These are phyloP conservation scores for Chironomus tepperi DNA, from an alignment of 1,140 invertebrate genomes.

Conservation along the genomic window DNA sequence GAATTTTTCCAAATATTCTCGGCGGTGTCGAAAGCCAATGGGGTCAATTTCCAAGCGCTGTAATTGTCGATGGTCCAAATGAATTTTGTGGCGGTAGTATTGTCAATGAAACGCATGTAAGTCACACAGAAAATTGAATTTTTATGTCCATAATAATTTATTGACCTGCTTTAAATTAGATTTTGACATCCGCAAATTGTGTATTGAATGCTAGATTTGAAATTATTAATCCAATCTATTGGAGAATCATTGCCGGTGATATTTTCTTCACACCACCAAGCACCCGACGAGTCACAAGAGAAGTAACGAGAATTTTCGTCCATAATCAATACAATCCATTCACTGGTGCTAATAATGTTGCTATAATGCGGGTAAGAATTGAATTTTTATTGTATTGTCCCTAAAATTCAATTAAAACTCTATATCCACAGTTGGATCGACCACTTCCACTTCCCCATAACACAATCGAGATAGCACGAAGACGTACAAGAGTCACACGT, in stretches of 20 bases:
- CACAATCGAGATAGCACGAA: background rate
- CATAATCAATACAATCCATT: background rate
- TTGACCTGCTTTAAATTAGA: background rate
- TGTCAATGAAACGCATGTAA: background rate
- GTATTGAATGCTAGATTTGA: background rate
- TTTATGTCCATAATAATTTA: background rate
- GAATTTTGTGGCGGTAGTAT: background rate
- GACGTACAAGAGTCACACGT: background rate
- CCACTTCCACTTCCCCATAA: background rate
- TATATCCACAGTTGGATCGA: background rate
- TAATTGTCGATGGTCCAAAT: background rate
- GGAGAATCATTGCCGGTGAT: background rate
- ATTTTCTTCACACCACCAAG: slow-evolving; percentile 1
- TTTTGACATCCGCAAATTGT: background rate
- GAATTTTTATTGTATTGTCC: background rate
- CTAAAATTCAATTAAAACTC: background rate
- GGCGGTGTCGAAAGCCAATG: background rate
- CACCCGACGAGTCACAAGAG: background rate
- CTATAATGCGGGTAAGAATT: slow-evolving; percentile 21
- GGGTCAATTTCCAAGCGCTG: background rate
- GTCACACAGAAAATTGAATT: background rate
- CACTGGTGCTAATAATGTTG: slow-evolving; percentile 19
- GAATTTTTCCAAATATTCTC: background rate
- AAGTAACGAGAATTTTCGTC: background rate
- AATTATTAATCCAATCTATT: background rate